Percentiles rank a stretch among this genome's conserved stretches.
Conservation (phyloP, 1,140 invertebrate species). For the Cepaea nemoralis region DNA sequence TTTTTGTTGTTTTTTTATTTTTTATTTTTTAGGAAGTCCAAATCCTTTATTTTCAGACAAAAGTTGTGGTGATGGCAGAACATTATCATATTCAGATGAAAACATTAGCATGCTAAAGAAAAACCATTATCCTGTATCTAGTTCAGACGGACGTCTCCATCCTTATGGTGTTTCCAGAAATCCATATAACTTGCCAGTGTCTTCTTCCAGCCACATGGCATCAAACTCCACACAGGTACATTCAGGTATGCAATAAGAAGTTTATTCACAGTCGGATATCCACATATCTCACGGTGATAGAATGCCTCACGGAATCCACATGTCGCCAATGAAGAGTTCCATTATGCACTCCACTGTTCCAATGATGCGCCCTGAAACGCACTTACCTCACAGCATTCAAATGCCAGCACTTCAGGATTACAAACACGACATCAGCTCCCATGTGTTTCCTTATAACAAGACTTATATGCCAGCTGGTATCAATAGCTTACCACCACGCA, state of each 20-base stretch:
- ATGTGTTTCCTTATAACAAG: conserved; percentile 28
- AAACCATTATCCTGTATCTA: conserved; percentile 20
- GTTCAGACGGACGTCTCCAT: background rate
- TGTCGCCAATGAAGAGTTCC: background rate
- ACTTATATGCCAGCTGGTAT: conserved; percentile 27
- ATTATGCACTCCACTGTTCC: background rate
- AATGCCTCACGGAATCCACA: conserved; percentile 11
- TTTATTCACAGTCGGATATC: conserved; percentile 3
- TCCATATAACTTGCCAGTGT: conserved; percentile 13
- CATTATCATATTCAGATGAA: conserved; percentile 8
- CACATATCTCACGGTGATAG: conserved; percentile 7
- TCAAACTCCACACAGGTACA: background rate
- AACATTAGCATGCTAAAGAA: conserved; percentile 20
- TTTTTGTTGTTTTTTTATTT: too few species aligned
- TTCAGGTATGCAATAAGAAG: conserved; percentile 5
- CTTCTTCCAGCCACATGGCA: conserved; percentile 18
- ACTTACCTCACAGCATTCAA: conserved; percentile 13
- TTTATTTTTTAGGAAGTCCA: conserved; percentile 19
- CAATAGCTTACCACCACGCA: conserved; percentile 7
- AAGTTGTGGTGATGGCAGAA: conserved; percentile 8
- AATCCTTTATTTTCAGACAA: conserved; percentile 5
- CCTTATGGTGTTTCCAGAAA: conserved; percentile 25
- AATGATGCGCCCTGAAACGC: conserved; percentile 26
- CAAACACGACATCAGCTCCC: conserved; percentile 23
- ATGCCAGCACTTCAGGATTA: conserved; percentile 24